A percentile compares a stretch with the other conserved stretches of the same genome.
phyloP scores from a whole-genome alignment of 2,113 vertebrate genomes.

The Parotia lawesii region DNA sequence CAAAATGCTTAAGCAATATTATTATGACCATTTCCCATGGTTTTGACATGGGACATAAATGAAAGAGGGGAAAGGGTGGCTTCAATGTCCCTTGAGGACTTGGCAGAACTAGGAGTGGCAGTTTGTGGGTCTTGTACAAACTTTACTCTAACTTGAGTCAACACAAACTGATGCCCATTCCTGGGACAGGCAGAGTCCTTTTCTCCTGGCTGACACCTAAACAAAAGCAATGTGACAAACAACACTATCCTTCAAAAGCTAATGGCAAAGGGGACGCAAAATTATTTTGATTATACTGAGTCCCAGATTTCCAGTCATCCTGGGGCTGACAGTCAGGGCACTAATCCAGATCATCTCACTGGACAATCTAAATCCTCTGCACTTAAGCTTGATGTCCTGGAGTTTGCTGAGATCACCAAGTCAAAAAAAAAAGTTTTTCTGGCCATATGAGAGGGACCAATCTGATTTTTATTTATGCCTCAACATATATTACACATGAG shows the following conservation, averaged over 20 bases:
- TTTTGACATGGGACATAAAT: not conserved
- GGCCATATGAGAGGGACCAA: not conserved
- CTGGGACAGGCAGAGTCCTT: not conserved
- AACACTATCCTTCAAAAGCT: not conserved
- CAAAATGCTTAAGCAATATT: not conserved
- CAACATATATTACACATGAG: not conserved
- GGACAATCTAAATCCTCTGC: conserved; percentile 30
- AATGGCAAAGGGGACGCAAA: not conserved
- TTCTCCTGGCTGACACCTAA: not conserved
- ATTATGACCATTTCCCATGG: not conserved
- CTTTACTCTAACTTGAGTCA: not conserved
- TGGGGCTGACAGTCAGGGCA: not conserved
- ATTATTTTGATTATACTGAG: not conserved
- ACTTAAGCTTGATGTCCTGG: conserved; percentile 13
- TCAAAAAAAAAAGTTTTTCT: not conserved
- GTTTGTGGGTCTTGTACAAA: not conserved
- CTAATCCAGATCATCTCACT: conserved; percentile 39
- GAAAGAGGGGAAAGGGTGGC: not conserved
- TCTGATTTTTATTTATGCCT: not conserved
- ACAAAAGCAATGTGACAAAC: not conserved
- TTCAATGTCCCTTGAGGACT: not conserved
- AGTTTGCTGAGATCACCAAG: not conserved
- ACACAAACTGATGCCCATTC: not conserved
- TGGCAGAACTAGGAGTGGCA: not conserved
- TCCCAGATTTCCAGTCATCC: not conserved